Conservation (phyloP, 2,797 vertebrate genomes). For the Macropodus opercularis region DNA sequence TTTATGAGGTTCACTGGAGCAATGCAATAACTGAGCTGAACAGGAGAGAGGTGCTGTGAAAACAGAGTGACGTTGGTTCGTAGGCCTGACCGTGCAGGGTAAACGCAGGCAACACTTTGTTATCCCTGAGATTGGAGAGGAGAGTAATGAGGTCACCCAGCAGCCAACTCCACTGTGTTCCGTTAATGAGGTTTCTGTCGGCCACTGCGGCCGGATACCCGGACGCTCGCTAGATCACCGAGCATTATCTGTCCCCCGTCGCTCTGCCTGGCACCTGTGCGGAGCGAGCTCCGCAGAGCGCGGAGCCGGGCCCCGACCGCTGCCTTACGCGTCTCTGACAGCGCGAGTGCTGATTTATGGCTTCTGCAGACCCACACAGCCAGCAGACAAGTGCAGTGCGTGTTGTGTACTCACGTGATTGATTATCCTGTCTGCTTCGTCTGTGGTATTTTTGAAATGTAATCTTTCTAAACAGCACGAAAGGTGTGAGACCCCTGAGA, state of each 20-base stretch:
- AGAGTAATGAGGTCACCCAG: slow-evolving; percentile 64
- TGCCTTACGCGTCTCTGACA: slow-evolving; percentile 65
- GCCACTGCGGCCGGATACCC: slow-evolving; percentile 40
- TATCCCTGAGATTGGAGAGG: slow-evolving; percentile 52
- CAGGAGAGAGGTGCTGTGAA: slow-evolving; percentile 48
- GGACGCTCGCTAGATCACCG: slow-evolving; percentile 49
- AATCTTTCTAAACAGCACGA: slow-evolving; percentile 77
- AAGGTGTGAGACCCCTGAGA: slow-evolving; percentile 70
- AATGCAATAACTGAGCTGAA: slow-evolving; percentile 58
- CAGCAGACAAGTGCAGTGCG: slow-evolving; percentile 67
- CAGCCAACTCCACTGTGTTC: slow-evolving; percentile 54
- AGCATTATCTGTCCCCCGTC: slow-evolving; percentile 56
- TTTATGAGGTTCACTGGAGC: slow-evolving; percentile 50
- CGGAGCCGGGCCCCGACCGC: slow-evolving; percentile 30
- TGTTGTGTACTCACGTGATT: slow-evolving; percentile 72
- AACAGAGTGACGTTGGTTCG: slow-evolving; percentile 40
- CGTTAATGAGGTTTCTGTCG: slow-evolving; percentile 65
- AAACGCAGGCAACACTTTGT: slow-evolving; percentile 46
- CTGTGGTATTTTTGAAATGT: slow-evolving; percentile 77
- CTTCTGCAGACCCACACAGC: slow-evolving; percentile 73
- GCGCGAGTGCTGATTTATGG: slow-evolving; percentile 77
- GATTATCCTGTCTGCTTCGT: slow-evolving; percentile 76
- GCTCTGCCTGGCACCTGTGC: slow-evolving; percentile 26
- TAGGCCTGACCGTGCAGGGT: slow-evolving; percentile 45
- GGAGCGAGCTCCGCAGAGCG: slow-evolving; percentile 22